Evolutionary conservation across 2,113 vertebrate genomes (phyloP), one percentile per base, ranked within the genome.

Genomic region (Etia nguti): DNA sequence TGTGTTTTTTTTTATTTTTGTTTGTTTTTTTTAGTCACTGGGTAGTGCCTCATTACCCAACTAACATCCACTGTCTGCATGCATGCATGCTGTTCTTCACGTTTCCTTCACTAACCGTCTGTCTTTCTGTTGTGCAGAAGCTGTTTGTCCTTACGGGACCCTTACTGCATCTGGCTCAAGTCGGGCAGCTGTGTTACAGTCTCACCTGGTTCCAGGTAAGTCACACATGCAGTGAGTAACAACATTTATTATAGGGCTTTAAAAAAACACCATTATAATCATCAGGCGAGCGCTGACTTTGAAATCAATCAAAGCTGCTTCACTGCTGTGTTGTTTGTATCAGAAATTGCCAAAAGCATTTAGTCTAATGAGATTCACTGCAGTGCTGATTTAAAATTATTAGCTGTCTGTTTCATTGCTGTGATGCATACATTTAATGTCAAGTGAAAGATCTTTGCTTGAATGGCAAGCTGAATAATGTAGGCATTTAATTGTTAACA

Each of bases 91-190:
- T 43, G 65, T 54, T 65, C 80, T 79, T n/a, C 68, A 15, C 41
- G n/a, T 20, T 60, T 31, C n/a, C 59, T 13, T 59, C 80, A 62
- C 82, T 85, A 43, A 86, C 87, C 38, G 41, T 80, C 16, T 92
- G 34, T 92, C 34, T 93, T 22, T 93, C 60, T 92, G 65, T 92
- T 50, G 68, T 89, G 77, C 92, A 98, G 98, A 88, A 97, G 95
- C 94, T 98, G 98, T 81, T 93, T 98, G 93, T 96, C 97, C 80
- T 97, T 97, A 7, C 96, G 94, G 82, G 98, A 98, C 90, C 98
- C 98, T 0, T 98, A 98, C 94, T 98, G 98, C 85, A 95, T 97
- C 77, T 98, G 98, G 98, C 94, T 97, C 31, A 96, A 93, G 88
- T 94, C 94, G 0, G 97, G 95, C 70, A 96, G 94, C 90, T 98